Evolutionary conservation across 2,888 invertebrate species (phyloP).

Genomic region (Drosophila peninsularis): DNA sequence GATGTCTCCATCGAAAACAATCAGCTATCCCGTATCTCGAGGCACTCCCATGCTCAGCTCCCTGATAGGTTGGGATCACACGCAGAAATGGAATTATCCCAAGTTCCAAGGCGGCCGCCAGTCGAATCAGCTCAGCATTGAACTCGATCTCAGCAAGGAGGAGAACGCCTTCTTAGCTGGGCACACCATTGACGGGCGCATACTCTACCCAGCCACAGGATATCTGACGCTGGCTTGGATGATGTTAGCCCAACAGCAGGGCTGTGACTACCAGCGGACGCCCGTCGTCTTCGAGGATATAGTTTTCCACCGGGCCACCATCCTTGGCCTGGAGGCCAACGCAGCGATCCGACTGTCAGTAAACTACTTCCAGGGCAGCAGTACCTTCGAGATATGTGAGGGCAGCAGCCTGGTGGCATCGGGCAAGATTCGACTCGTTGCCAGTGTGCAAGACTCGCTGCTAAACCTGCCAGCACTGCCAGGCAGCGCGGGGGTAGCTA

Average conservation of each 20-base stretch:
- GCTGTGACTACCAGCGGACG: conserved; percentile 90
- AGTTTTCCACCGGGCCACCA: conserved; percentile 96
- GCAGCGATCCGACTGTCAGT: conserved; percentile 91
- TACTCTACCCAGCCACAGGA: conserved; percentile 97
- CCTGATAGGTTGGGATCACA: conserved; percentile 96
- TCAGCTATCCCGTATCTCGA: conserved; percentile 93
- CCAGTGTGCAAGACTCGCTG: conserved; percentile 87
- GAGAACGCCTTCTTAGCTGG: conserved; percentile 91
- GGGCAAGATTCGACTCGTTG: conserved; percentile 89
- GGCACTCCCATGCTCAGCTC: conserved; percentile 96
- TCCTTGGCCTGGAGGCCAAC: conserved; percentile 94
- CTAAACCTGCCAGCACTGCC: conserved; percentile 86
- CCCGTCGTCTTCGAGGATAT: conserved; percentile 95
- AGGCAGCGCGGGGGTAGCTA: conserved; percentile 84
- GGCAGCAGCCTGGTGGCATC: conserved; percentile 92
- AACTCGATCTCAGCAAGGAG: conserved; percentile 90
- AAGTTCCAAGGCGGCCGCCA: conserved; percentile 88
- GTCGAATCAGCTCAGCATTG: conserved; percentile 91
- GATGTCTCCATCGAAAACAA: conserved; percentile 86
- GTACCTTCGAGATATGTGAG: conserved; percentile 95
- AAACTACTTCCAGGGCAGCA: conserved; percentile 92
- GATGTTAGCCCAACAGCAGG: conserved; percentile 92
- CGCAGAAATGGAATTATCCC: conserved; percentile 93
- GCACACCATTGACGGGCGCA: conserved; percentile 97
- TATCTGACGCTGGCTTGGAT: conserved; percentile 96